phyloP scores from a whole-genome alignment of 1,140 invertebrate genomes.

The Drosophila erecta region DNA sequence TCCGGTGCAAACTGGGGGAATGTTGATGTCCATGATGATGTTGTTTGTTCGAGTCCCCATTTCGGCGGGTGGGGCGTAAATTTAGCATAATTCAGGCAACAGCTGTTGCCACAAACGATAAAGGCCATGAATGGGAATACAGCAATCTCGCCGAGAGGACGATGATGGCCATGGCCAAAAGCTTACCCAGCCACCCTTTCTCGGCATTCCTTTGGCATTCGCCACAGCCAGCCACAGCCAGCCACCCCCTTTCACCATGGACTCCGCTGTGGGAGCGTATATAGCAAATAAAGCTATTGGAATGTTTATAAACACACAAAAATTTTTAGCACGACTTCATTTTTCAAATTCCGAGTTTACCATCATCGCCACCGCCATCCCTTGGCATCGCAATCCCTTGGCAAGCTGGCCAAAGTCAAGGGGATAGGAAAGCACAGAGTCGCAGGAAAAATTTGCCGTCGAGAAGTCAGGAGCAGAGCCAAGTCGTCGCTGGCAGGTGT shows the following conservation, averaged over 20 bases:
- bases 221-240: background rate
- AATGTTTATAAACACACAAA: slow-evolving; percentile 80
- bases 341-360: slow-evolving; percentile 73
- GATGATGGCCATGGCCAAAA: slow-evolving; percentile 51
- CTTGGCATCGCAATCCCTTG: background rate
- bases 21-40: slow-evolving; percentile 46
- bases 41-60: slow-evolving; percentile 48
- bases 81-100: slow-evolving; percentile 82
- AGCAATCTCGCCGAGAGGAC: slow-evolving; percentile 27
- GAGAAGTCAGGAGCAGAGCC: slow-evolving; percentile 57
- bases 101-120: slow-evolving; percentile 82
- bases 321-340: slow-evolving; percentile 74
- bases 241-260: slow-evolving; percentile 19
- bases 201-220: slow-evolving; percentile 18
- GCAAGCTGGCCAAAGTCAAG: background rate
- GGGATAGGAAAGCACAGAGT: background rate
- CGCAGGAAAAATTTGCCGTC: slow-evolving; percentile 38
- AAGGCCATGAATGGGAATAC: slow-evolving; percentile 78
- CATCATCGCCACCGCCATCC: slow-evolving; percentile 11
- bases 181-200: slow-evolving; percentile 25
- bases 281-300: slow-evolving; percentile 67
- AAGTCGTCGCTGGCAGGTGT: slow-evolving; percentile 79
- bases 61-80: slow-evolving; percentile 70
- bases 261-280: slow-evolving; percentile 22
- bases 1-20: slow-evolving; percentile 1